Conservation (phyloP, 2,888 invertebrate genomes). For the Melinopterus prodromus region DNA sequence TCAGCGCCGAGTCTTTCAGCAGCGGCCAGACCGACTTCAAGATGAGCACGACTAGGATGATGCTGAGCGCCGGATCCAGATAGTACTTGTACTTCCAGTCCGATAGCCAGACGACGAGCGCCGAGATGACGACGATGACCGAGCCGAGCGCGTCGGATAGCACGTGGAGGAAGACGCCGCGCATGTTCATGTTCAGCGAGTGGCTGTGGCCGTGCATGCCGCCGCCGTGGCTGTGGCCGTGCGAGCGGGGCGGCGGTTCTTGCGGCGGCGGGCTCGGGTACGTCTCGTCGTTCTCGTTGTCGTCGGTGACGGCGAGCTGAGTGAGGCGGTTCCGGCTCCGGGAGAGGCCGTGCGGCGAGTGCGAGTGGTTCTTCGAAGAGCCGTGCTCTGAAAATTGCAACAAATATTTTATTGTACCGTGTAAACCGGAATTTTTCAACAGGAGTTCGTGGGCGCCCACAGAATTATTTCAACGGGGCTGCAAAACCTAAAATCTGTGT, state of each 20-base stretch:
- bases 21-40: constrained; percentile 91
- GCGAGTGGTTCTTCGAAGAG: constrained; percentile 71
- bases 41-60: constrained; percentile 87
- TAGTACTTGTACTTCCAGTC: constrained; percentile 85
- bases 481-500: too few relatives aligned
- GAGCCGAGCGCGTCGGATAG: constrained; percentile 97
- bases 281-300: constrained; percentile 76
- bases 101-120: constrained; percentile 75
- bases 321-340: constrained; percentile 68
- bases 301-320: constrained; percentile 72
- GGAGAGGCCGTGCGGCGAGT: constrained; percentile 70
- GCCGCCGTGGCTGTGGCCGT: constrained; percentile 52
- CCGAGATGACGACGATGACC: constrained; percentile 89
- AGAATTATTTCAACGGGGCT: too few relatives aligned
- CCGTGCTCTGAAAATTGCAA: constrained; percentile 73
- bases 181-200: constrained; percentile 95
- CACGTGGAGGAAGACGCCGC: constrained; percentile 99
- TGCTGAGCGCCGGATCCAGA: constrained; percentile 94
- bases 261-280: constrained; percentile 63
- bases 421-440: too few relatives aligned
- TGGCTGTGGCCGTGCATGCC: constrained; percentile 67
- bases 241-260: constrained; percentile 41
- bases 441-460: too few relatives aligned
- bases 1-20: constrained; percentile 91
- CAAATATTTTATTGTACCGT: too few relatives aligned